phyloP scores from a whole-genome alignment of 2,888 invertebrate species.

The Timema podura region DNA sequence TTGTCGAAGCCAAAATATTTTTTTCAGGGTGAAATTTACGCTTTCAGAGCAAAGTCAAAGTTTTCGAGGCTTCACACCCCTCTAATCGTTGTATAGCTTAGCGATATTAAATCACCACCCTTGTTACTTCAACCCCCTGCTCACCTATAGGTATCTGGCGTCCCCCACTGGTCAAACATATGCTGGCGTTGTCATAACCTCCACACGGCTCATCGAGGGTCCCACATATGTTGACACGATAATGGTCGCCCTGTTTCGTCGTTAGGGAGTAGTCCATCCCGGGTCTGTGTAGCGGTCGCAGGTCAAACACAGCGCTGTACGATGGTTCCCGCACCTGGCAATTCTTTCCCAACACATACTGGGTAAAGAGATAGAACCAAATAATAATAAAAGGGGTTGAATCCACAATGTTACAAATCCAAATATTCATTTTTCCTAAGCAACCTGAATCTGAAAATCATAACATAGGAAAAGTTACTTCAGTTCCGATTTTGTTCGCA shows the following conservation, averaged over 20 bases:
- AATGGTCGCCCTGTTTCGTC: not conserved
- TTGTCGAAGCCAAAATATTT: too few species aligned
- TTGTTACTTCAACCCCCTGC: not conserved
- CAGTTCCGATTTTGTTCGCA: too few species aligned
- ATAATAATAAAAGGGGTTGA: not conserved
- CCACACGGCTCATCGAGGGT: not conserved
- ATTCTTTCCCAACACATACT: not conserved
- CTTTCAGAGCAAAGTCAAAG: too few species aligned
- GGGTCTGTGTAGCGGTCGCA: not conserved
- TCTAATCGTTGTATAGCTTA: too few species aligned
- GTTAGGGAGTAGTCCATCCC: not conserved
- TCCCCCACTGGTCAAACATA: not conserved
- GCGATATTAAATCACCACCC: too few species aligned
- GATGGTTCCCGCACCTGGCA: not conserved
- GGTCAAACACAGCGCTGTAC: not conserved
- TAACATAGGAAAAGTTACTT: too few species aligned
- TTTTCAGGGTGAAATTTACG: too few species aligned
- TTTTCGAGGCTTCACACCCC: too few species aligned
- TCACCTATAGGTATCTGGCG: conserved; percentile 10
- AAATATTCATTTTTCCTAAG: too few species aligned
- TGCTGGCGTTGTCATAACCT: conserved; percentile 2
- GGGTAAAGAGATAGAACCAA: not conserved
- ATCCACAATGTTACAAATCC: too few species aligned
- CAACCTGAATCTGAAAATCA: too few species aligned
- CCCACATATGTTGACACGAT: not conserved